A percentile compares a stretch with the other conserved stretches of the same genome.
Conservation (phyloP, 1,140 invertebrate species). For the Mycetomoellerius zeteki region DNA sequence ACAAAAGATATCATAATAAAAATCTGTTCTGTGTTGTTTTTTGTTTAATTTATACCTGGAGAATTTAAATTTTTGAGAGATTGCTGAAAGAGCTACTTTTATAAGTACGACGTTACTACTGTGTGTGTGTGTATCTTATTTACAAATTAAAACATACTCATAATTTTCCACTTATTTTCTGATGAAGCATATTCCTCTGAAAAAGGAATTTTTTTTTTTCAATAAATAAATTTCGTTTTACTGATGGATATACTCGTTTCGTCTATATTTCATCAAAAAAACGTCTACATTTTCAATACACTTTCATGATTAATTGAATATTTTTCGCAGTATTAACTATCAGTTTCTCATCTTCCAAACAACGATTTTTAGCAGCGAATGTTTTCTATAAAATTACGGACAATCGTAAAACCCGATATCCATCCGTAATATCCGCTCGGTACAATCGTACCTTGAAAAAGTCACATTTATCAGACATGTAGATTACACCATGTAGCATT, state of each 20-base stretch:
- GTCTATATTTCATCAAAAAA: not conserved
- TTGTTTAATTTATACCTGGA: not conserved
- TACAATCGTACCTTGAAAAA: slow-evolving; percentile 37
- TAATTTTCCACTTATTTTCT: not conserved
- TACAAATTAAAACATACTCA: slow-evolving; percentile 11
- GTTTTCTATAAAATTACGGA: slow-evolving; percentile 2
- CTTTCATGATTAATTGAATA: not conserved
- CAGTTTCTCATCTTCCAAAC: not conserved
- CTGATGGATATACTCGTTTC: not conserved
- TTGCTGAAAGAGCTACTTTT: slow-evolving; percentile 12
- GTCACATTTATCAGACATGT: slow-evolving; percentile 45
- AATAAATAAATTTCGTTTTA: slow-evolving; percentile 40
- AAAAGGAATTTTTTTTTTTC: not conserved
- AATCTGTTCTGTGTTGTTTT: not conserved
- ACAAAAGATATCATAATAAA: not conserved
- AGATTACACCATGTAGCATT: slow-evolving; percentile 61
- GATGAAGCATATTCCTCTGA: not conserved
- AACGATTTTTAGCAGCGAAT: not conserved
- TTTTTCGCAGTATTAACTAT: slow-evolving; percentile 13
- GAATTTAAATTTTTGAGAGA: not conserved
- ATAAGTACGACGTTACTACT: not conserved
- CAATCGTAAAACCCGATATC: slow-evolving; percentile 21
- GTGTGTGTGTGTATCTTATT: not conserved
- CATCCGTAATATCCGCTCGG: not conserved
- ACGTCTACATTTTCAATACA: not conserved